Percentiles rank a stretch among this genome's conserved stretches.
phyloP scores from a whole-genome alignment of 2,797 vertebrate species.

The Spinibarbus caldwelli region DNA sequence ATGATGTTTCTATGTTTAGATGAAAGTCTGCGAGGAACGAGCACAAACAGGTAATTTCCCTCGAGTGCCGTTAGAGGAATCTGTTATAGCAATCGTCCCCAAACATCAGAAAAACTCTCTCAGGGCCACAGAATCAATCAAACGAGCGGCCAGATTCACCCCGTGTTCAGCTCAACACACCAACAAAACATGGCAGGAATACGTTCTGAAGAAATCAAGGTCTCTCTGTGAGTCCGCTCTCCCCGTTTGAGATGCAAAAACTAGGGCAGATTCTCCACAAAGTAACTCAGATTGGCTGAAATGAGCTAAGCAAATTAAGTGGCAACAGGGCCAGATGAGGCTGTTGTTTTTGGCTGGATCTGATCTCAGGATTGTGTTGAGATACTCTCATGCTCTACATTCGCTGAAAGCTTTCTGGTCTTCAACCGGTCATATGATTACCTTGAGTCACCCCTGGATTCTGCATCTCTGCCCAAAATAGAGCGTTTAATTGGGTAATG shows the following conservation, averaged over 20 bases:
- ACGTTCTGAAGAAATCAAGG: not conserved
- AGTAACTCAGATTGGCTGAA: slow-evolving; percentile 44
- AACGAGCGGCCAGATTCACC: not conserved
- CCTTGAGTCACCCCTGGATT: slow-evolving; percentile 4
- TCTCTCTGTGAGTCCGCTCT: slow-evolving; percentile 2
- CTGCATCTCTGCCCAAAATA: not conserved
- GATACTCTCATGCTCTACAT: slow-evolving; percentile 13
- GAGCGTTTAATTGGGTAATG: slow-evolving; percentile 9
- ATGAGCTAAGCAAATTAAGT: slow-evolving; percentile 50
- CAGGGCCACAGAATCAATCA: slow-evolving; percentile 9
- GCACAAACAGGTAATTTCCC: not conserved
- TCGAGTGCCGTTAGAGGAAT: not conserved
- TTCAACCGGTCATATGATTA: slow-evolving; percentile 24
- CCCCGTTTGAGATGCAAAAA: slow-evolving; percentile 16
- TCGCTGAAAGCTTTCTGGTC: slow-evolving; percentile 6
- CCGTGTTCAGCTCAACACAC: slow-evolving; percentile 16
- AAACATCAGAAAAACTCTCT: slow-evolving; percentile 13
- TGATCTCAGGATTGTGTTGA: slow-evolving; percentile 1
- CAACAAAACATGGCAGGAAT: slow-evolving; percentile 9
- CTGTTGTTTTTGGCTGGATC: slow-evolving; percentile 39
- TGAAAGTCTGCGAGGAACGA: not conserved
- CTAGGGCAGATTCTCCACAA: slow-evolving; percentile 18
- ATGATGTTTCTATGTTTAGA: not conserved
- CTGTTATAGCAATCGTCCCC: slow-evolving; percentile 12
- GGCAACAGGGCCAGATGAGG: slow-evolving; percentile 43